Conservation (phyloP, 1,140 invertebrate species). For the Apis florea region DNA sequence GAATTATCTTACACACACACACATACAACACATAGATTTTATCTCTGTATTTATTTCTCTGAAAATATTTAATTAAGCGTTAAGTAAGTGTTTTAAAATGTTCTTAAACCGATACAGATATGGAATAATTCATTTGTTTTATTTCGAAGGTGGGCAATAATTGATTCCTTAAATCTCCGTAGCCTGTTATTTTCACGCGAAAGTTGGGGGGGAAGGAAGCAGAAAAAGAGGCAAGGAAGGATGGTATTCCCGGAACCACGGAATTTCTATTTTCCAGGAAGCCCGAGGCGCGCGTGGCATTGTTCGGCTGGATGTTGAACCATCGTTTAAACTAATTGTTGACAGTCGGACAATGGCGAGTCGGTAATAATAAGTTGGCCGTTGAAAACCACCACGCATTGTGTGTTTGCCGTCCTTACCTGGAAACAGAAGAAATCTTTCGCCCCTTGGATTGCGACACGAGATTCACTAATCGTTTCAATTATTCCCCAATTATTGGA, state of each 20-base stretch:
- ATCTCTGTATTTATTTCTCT: too few relatives aligned
- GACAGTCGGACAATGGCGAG: constrained; percentile 73
- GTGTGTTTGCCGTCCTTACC: constrained; percentile 68
- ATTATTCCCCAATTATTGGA: too few relatives aligned
- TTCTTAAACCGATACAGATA: too few relatives aligned
- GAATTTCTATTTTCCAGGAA: constrained; percentile 53
- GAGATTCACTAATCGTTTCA: too few relatives aligned
- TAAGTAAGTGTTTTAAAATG: too few relatives aligned
- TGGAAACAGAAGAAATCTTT: constrained; percentile 42
- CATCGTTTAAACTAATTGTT: constrained; percentile 78
- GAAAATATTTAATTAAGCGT: too few relatives aligned
- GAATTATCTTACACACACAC: too few relatives aligned
- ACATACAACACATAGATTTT: too few relatives aligned
- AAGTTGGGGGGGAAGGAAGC: constrained; percentile 32
- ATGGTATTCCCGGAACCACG: constrained; percentile 34
- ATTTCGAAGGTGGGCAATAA: too few relatives aligned
- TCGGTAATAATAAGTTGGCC: constrained; percentile 72
- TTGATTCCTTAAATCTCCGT: too few relatives aligned
- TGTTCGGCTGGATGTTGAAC: constrained; percentile 67
- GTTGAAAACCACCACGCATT: constrained; percentile 62
- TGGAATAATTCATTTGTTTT: too few relatives aligned
- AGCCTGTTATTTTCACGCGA: neutral
- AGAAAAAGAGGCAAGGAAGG: constrained; percentile 4
- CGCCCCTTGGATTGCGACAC: neutral
- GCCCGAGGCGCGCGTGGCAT: constrained; percentile 51